Conservation (phyloP, 2,113 vertebrate genomes). For the Grantiella picta region DNA sequence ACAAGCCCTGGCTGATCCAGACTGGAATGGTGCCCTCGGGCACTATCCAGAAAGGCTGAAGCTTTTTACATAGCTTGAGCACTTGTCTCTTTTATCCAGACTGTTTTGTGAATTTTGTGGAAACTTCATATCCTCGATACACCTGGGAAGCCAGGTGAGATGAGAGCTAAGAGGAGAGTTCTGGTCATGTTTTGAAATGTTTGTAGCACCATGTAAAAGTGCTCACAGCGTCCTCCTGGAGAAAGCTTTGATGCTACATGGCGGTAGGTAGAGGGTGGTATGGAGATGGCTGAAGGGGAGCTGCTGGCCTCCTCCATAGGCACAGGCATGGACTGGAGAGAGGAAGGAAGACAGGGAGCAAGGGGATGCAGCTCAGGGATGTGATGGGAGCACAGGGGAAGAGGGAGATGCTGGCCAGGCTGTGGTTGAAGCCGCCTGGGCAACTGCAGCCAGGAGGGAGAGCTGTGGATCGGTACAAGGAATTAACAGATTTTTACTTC, state of each 20-base stretch:
- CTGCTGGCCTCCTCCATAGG: rapidly evolving
- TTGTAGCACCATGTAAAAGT: neutral
- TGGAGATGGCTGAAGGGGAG: neutral
- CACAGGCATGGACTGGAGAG: neutral
- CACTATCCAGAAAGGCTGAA: neutral
- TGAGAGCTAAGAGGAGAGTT: neutral
- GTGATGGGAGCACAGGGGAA: neutral
- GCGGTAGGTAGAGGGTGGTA: neutral
- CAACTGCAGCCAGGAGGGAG: neutral
- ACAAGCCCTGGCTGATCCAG: neutral
- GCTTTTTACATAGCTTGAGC: neutral
- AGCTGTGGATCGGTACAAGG: neutral
- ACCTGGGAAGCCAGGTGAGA: neutral
- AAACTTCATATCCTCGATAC: neutral
- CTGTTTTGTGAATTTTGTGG: neutral
- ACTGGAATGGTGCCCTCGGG: neutral
- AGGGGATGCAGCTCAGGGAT: neutral
- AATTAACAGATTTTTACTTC: neutral
- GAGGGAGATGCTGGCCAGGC: neutral
- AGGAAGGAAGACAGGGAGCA: neutral
- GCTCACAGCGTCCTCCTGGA: neutral
- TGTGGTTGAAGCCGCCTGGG: neutral
- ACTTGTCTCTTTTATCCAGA: neutral
- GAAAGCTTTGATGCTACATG: rapidly evolving
- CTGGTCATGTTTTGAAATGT: neutral